Base-by-base conservation (phyloP, 2,888 invertebrate species). In the Ceraclea dissimilis region DNA sequence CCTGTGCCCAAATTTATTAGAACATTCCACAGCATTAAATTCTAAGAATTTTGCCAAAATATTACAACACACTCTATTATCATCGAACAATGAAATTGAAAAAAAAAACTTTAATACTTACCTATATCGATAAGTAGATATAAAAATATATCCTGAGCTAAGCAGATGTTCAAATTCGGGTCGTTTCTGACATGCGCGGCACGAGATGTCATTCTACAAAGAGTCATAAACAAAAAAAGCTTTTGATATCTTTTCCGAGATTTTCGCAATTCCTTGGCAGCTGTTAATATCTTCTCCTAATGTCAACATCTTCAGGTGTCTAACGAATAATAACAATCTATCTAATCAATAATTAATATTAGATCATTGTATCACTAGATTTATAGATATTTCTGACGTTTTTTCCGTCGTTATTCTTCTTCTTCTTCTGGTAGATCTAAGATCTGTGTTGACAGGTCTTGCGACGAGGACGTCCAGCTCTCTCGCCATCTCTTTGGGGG, bases 161-260 rank as follows among this genome's bases (percentile, higher is more conserved):
- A 39, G 44, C 54, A 54, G 54, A 54, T 54, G 54, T 49, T 50
- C 44, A 26, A 26, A 26, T 19, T 47, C 20, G 47, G 47, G 47
- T 43, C 19, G 10, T 44, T 22, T 4, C 49, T 11, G 49, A 33
- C 49, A 34, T 34, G 54, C 54, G 54, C 49, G 34, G 52, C 39
- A 49, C 49, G 52, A 31, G 46, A 47, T 34, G 54, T 34, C 48
- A 33, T 22, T 6, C 20, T 39, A 49, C 54, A 54, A 54, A 54
- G 54, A 20, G 20, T 26, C 2, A 33, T 19, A 18, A 54, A 49
- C 34, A 47, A 54, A 47, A 54, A 54, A 21, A 46, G 33, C 34
- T 54, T 26, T 49, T 48, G 17, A 49, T 33, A 52, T 47, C 46
- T 47, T 46, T n/a, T 47, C 52, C 19, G 33, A 49, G 39, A 39